These are phyloP conservation scores for Cebidichthys violaceus DNA, from an alignment of 2,113 vertebrate species.

Conservation along the genomic window DNA sequence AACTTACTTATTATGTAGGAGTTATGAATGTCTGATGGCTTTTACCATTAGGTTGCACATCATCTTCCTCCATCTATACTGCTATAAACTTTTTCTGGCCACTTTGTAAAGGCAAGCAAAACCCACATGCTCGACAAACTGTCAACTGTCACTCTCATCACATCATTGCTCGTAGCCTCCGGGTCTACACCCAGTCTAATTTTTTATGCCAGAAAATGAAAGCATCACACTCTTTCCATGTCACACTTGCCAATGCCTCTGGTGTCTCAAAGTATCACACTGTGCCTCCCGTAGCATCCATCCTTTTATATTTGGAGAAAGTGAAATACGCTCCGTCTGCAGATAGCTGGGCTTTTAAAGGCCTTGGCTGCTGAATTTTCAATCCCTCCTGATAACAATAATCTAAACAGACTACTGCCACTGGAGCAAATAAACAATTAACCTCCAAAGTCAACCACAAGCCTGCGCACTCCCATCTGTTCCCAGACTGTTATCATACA, in stretches of 20 bases:
- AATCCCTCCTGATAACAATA: slow-evolving; percentile 73
- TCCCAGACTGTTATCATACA: slow-evolving; percentile 58
- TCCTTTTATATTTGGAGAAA: slow-evolving; percentile 58
- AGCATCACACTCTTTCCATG: slow-evolving; percentile 48
- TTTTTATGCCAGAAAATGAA: slow-evolving; percentile 45
- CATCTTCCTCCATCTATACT: background rate
- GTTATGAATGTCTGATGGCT: background rate
- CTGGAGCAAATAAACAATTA: slow-evolving; percentile 81
- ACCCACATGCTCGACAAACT: slow-evolving; percentile 46
- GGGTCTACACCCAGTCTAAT: slow-evolving; percentile 36
- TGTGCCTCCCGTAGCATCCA: slow-evolving; percentile 57
- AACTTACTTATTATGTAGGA: background rate
- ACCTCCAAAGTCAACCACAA: slow-evolving; percentile 70
- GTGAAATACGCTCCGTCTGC: slow-evolving; percentile 49
- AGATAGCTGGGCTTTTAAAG: slow-evolving; percentile 60
- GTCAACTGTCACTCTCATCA: slow-evolving; percentile 61
- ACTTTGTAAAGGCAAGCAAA: slow-evolving; percentile 42
- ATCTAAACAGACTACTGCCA: slow-evolving; percentile 71
- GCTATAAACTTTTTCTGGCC: slow-evolving; percentile 5
- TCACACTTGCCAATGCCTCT: slow-evolving; percentile 58
- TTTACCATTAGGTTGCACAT: slow-evolving; percentile 9
- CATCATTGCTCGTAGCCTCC: slow-evolving; percentile 41
- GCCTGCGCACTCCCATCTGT: slow-evolving; percentile 63
- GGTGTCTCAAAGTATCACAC: slow-evolving; percentile 60
- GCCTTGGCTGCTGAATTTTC: slow-evolving; percentile 51